phyloP scores from a whole-genome alignment of 2,888 invertebrate species.

The Drosophila parthenogenetica region DNA sequence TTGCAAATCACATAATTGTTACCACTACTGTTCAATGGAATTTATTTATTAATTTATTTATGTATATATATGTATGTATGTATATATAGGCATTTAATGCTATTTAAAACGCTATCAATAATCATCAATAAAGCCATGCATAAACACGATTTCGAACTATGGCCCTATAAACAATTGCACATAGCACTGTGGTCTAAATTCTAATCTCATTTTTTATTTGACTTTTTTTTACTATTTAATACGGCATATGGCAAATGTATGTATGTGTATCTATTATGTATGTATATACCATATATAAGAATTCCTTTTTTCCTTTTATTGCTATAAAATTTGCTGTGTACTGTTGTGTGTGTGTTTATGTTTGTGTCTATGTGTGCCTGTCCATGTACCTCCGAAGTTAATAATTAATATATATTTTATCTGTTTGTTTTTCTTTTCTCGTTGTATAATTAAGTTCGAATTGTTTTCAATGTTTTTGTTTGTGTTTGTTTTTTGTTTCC shows the following conservation, averaged over 20 bases:
- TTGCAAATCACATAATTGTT: slow-evolving; percentile 83
- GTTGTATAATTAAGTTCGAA: slow-evolving; percentile 84
- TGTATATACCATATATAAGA: slow-evolving; percentile 55
- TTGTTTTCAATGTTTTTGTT: slow-evolving; percentile 79
- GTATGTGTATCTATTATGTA: slow-evolving; percentile 31
- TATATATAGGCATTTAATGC: slow-evolving; percentile 75
- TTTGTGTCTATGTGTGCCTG: slow-evolving; percentile 45
- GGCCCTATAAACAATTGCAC: slow-evolving; percentile 78
- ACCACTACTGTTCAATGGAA: slow-evolving; percentile 77
- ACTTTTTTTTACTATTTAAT: slow-evolving; percentile 49
- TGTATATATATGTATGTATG: slow-evolving; percentile 57
- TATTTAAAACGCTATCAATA: slow-evolving; percentile 79
- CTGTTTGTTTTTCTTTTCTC: slow-evolving; percentile 60
- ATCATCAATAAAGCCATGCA: slow-evolving; percentile 78
- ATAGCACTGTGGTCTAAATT: slow-evolving; percentile 78
- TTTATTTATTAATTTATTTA: slow-evolving; percentile 56
- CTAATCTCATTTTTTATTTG: slow-evolving; percentile 58
- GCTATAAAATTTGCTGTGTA: slow-evolving; percentile 58
- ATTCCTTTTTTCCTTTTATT: slow-evolving; percentile 32
- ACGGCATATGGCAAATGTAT: slow-evolving; percentile 57
- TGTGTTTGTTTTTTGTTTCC: slow-evolving; percentile 23
- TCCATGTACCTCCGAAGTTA: slow-evolving; percentile 62
- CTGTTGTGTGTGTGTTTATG: slow-evolving; percentile 26
- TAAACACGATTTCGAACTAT: slow-evolving; percentile 77
- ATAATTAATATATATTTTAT: slow-evolving; percentile 56